A percentile compares a stretch with the other conserved stretches of the same genome.
Conservation (phyloP, 2,888 invertebrate species). For the Frankliniella intonsa region DNA sequence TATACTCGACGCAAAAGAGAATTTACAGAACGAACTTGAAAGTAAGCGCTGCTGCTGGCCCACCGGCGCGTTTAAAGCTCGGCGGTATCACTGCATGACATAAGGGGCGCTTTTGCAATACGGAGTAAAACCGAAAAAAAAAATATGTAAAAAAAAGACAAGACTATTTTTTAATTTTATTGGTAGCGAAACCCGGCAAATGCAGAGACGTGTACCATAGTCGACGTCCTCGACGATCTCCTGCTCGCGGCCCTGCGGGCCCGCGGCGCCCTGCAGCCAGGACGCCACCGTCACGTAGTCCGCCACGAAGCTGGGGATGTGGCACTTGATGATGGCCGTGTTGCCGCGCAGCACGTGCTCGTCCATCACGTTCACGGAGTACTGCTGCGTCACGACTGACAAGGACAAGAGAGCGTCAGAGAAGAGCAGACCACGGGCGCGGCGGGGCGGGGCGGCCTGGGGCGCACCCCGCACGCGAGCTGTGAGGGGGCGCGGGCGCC, state of each 20-base stretch:
- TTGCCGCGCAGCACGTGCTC: slow-evolving; percentile 87
- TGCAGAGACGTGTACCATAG: slow-evolving; percentile 46
- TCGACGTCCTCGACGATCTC: slow-evolving; percentile 42
- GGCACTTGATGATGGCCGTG: slow-evolving; percentile 87
- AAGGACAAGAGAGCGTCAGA: slow-evolving; percentile 41
- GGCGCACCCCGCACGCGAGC: neutral
- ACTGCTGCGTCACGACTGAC: slow-evolving; percentile 86
- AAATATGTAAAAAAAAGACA: neutral
- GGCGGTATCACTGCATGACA: too few species aligned
- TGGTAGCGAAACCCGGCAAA: neutral
- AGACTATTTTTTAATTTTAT: neutral
- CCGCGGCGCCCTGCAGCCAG: slow-evolving; percentile 77
- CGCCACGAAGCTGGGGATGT: slow-evolving; percentile 88
- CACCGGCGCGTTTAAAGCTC: too few species aligned
- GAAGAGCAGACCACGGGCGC: neutral
- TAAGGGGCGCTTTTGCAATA: too few species aligned
- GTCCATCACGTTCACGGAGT: slow-evolving; percentile 87
- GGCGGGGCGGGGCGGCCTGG: neutral
- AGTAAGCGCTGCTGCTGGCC: too few species aligned
- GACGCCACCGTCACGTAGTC: slow-evolving; percentile 81
- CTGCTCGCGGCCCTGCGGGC: slow-evolving; percentile 47
- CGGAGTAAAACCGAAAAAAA: neutral
- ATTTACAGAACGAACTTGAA: too few species aligned
- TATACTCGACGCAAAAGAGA: too few species aligned
- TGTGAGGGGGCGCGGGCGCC: too few species aligned